These are phyloP conservation scores for Orchesella flavescens DNA, from an alignment of 2,888 invertebrate genomes.

Conservation along the genomic window DNA sequence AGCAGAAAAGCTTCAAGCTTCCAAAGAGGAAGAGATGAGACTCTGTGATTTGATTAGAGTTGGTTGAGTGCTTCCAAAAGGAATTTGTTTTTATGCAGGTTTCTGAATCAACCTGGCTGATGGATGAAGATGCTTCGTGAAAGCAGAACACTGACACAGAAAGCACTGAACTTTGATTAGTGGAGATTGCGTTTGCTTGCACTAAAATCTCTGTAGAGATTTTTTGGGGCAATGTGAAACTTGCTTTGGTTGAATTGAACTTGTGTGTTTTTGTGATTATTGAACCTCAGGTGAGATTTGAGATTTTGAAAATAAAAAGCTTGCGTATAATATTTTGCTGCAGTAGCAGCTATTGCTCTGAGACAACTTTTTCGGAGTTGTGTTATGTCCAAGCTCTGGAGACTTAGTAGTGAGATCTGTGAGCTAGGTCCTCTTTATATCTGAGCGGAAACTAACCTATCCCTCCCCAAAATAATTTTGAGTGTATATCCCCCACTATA, in stretches of 20 bases:
- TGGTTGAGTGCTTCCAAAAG: background rate
- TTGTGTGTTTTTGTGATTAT: background rate
- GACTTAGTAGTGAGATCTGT: constrained; percentile 30
- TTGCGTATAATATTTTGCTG: constrained; percentile 18
- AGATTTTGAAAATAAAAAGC: background rate
- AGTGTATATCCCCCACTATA: background rate
- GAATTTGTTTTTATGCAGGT: too few species aligned
- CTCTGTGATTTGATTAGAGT: too few species aligned
- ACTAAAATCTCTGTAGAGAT: background rate
- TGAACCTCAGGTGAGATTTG: background rate
- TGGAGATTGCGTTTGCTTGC: background rate
- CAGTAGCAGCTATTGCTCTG: constrained; percentile 28
- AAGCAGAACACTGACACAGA: background rate
- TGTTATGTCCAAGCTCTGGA: constrained; percentile 33
- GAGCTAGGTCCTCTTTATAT: constrained; percentile 37
- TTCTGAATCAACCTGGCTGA: too few species aligned
- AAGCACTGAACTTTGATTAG: too few species aligned
- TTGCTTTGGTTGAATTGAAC: background rate
- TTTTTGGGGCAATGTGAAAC: constrained; percentile 11
- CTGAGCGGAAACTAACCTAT: constrained; percentile 10
- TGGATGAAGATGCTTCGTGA: too few species aligned
- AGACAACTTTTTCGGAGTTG: constrained; percentile 39
- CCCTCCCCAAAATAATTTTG: constrained; percentile 8
- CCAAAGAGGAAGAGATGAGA: too few species aligned
- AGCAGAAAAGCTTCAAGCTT: too few species aligned